Percentiles rank a stretch among this genome's conserved stretches.
phyloP scores from a whole-genome alignment of 2,113 vertebrate species.

The Emydocephalus ijimae region DNA sequence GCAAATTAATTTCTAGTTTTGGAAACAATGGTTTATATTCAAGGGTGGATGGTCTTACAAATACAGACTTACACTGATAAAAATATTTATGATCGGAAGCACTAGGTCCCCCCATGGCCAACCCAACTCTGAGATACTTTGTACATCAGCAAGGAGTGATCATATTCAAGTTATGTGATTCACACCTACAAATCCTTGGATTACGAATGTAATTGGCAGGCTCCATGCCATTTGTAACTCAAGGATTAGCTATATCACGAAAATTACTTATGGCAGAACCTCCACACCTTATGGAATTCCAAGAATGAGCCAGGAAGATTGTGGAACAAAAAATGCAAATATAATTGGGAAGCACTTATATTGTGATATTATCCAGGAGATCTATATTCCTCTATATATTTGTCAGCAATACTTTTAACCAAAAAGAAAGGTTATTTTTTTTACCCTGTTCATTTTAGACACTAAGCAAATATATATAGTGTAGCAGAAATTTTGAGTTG shows the following conservation, averaged over 20 bases:
- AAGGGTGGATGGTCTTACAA: neutral
- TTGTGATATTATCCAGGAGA: neutral
- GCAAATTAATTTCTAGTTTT: neutral
- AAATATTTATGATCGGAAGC: neutral
- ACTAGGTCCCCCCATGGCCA: no score
- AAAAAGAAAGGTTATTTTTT: neutral
- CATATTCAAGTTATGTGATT: no score
- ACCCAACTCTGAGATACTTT: no score
- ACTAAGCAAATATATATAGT: no score
- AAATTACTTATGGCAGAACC: neutral
- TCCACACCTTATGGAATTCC: neutral
- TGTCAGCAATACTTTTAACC: neutral
- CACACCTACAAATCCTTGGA: no score
- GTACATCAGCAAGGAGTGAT: no score
- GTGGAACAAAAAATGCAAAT: neutral
- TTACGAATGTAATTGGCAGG: no score
- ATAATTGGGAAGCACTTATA: neutral
- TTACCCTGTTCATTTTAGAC: neutral
- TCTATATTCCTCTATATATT: neutral
- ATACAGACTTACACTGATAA: neutral
- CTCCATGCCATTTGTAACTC: no score
- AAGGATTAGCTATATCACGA: neutral
- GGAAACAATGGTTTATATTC: neutral
- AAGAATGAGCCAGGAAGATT: neutral
- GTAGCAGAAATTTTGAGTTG: no score